Conservation (phyloP, 2,888 invertebrate genomes). For the Caradrina kadenii region DNA sequence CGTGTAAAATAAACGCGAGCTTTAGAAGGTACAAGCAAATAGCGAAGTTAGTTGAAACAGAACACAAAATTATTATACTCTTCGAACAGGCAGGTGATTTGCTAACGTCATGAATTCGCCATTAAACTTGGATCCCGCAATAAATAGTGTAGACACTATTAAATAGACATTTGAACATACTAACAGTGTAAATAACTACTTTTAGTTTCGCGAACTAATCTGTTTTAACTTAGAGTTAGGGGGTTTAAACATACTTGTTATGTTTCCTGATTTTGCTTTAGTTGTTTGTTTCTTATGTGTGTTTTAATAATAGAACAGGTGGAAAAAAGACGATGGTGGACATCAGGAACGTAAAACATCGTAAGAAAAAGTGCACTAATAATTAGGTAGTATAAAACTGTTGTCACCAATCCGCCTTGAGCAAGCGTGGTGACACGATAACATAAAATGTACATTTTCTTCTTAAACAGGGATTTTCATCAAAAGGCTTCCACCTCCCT, state of each 20-base stretch:
- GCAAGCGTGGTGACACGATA: no score
- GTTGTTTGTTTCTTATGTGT: neutral
- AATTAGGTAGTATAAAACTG: no score
- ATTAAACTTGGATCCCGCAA: constrained; percentile 36
- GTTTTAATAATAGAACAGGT: neutral
- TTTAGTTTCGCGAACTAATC: constrained; percentile 47
- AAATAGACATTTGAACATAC: constrained; percentile 52
- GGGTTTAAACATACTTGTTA: constrained; percentile 10
- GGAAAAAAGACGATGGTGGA: no score
- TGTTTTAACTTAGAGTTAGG: constrained; percentile 32
- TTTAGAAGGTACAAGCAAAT: constrained; percentile 12
- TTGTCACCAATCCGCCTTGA: no score
- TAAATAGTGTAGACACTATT: constrained; percentile 50
- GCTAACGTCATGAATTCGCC: constrained; percentile 42
- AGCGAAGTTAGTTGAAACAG: constrained; percentile 23
- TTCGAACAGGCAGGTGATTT: constrained; percentile 44
- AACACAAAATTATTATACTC: constrained; percentile 31
- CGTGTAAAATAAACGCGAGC: constrained; percentile 20
- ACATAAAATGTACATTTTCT: no score
- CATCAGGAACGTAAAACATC: no score
- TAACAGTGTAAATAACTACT: constrained; percentile 37
- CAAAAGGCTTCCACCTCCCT: no score
- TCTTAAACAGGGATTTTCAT: no score
- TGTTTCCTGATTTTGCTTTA: neutral
- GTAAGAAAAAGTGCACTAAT: no score